A percentile compares a stretch with the other conserved stretches of the same genome.
phyloP scores from a whole-genome alignment of 1,140 invertebrate genomes.

The Theocolax elegans region DNA sequence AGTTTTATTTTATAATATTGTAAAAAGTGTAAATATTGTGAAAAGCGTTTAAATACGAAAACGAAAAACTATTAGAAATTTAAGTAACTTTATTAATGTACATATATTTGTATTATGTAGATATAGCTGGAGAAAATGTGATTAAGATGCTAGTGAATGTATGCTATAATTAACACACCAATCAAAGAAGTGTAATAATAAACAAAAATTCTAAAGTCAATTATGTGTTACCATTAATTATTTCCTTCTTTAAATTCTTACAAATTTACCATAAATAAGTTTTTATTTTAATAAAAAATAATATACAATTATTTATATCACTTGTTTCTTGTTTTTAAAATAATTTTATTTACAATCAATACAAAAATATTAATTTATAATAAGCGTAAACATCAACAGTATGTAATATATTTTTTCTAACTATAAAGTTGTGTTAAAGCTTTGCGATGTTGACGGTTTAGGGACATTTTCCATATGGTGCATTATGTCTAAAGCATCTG shows the following conservation, averaged over 20 bases:
- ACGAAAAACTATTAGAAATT: conserved; percentile 42
- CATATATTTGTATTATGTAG: conserved; percentile 53
- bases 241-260: too few relatives aligned
- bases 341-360: too few relatives aligned
- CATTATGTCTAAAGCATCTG: conserved; percentile 87
- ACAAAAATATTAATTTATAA: too few relatives aligned
- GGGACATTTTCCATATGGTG: conserved; percentile 72
- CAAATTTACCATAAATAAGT: too few relatives aligned
- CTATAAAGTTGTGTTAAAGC: conserved; percentile 50
- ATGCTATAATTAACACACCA: conserved; percentile 42
- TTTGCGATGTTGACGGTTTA: conserved; percentile 10
- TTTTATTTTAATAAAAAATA: too few relatives aligned
- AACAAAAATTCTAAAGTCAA: too few relatives aligned
- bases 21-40: conserved; percentile 58
- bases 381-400: too few relatives aligned
- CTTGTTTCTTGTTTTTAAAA: too few relatives aligned
- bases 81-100: conserved; percentile 51
- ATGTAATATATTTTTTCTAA: too few relatives aligned
- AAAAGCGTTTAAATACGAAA: conserved; percentile 40
- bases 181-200: conserved; percentile 39
- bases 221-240: too few relatives aligned
- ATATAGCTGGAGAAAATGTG: conserved; percentile 58
- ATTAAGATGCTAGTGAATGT: conserved; percentile 64
- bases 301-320: too few relatives aligned
- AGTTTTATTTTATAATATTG: conserved; percentile 43